Evolutionary conservation across 1,140 invertebrate species (phyloP), one percentile per base, ranked within the genome.

Genomic region (Penaeus vannamei): DNA sequence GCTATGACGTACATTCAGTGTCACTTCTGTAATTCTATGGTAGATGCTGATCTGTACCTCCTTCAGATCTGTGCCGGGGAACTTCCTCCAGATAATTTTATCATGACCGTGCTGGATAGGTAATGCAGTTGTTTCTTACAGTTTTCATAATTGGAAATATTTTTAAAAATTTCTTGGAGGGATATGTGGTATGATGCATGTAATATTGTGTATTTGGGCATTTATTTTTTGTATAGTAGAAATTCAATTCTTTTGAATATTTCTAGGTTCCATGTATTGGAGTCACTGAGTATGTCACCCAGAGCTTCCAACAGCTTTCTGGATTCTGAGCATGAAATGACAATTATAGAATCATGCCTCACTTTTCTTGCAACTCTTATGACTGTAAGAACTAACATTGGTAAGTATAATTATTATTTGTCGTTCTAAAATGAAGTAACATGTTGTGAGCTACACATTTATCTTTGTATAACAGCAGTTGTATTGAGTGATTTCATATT

Each of bases 1-100:
- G 98, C 98, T 10, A 99, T 99, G 97, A 99, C 98, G 29, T 99
- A 99, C 92, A 98, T 99, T 91, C 98, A 99, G 93, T 98, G 97
- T 89, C 98, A 99, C 94, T 99, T 99, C 94, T 99, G 98, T 94
- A 99, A 98, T 93, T 99, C 98, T 2, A 98, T 99, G 97, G 97
- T 98, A 0, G 98, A 99, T 94, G 97, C 98, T 92, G 98, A 99
- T 94, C 94, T 99, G 64, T 99, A 97, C 94, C 95, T 99, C 79
- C 93, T 98, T 85, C 97, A 98, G 95, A 95, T 99, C 29, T 98
- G 97, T 93, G 97, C 97, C 62, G 97, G 96, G 4, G 96, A 97
- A 92, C 93, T 99, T 87, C 96, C 96, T 86, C 95, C 97, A 7
- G 96, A 98, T 92, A 95, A 96, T 90, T 98, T 98, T 93, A 93